These are phyloP conservation scores for Hydropotes inermis DNA, from an alignment of 2,113 vertebrate species.

Conservation along the genomic window DNA sequence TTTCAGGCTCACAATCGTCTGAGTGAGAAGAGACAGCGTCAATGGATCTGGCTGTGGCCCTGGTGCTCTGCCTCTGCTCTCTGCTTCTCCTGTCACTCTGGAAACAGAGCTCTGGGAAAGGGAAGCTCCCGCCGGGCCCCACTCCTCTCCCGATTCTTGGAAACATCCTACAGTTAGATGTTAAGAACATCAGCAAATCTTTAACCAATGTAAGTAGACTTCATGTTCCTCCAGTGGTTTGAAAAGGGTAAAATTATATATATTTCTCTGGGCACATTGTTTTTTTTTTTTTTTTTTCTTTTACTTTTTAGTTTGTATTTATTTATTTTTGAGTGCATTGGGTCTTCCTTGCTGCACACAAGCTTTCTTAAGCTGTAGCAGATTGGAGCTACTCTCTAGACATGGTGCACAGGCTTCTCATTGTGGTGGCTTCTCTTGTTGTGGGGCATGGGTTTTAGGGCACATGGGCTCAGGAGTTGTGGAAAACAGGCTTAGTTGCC, in stretches of 20 bases:
- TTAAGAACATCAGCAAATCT: not conserved
- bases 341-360: not conserved
- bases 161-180: not conserved
- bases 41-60: not conserved
- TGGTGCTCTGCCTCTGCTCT: not conserved
- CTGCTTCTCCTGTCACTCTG: not conserved
- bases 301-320: not conserved
- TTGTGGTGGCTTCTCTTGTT: not conserved
- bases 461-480: not conserved
- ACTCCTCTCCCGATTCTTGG: conserved; percentile 29
- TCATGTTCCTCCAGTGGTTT: not conserved
- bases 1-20: not conserved
- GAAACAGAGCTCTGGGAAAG: not conserved
- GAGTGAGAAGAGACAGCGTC: fast-evolving
- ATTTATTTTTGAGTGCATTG: not conserved
- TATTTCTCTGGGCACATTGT: not conserved
- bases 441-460: not conserved
- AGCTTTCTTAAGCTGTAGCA: not conserved
- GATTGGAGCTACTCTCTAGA: not conserved
- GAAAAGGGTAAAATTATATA: not conserved
- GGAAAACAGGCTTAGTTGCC: not conserved
- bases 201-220: not conserved
- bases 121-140: not conserved
- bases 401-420: fast-evolving
- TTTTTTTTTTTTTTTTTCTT: not conserved